Evolutionary conservation across 1,140 invertebrate genomes (phyloP).

Genomic region (Drosophila tsacasi): DNA sequence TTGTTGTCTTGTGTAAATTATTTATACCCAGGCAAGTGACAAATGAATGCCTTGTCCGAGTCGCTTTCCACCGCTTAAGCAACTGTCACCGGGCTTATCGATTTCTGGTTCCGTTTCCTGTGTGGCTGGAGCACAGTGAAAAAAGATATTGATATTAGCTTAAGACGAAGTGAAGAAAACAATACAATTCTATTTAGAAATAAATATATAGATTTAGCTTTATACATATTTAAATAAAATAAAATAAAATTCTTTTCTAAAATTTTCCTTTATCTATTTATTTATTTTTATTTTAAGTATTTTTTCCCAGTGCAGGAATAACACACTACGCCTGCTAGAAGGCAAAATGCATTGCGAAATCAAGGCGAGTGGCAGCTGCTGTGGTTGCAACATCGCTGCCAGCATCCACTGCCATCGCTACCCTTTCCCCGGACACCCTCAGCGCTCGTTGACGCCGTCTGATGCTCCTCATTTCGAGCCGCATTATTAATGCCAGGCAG

Average conservation of each 20-base stretch:
- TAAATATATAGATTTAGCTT: background rate
- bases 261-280: no score
- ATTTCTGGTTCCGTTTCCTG: constrained; percentile 15
- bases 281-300: background rate
- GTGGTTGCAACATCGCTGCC: constrained; percentile 72
- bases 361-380: constrained; percentile 68
- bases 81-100: constrained; percentile 52
- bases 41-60: constrained; percentile 64
- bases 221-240: background rate
- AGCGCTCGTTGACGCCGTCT: constrained; percentile 5
- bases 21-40: constrained; percentile 70
- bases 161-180: no score
- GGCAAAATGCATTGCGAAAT: constrained; percentile 55
- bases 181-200: no score
- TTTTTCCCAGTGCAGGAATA: background rate
- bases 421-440: background rate
- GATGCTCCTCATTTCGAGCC: constrained; percentile 49
- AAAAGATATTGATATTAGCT: background rate
- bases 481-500: constrained; percentile 55
- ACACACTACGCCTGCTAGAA: background rate
- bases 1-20: constrained; percentile 69
- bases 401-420: constrained; percentile 12
- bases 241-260: no score
- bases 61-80: constrained; percentile 56
- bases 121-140: background rate